phyloP scores from a whole-genome alignment of 2,113 vertebrate genomes.

The Dissostichus mawsoni region DNA sequence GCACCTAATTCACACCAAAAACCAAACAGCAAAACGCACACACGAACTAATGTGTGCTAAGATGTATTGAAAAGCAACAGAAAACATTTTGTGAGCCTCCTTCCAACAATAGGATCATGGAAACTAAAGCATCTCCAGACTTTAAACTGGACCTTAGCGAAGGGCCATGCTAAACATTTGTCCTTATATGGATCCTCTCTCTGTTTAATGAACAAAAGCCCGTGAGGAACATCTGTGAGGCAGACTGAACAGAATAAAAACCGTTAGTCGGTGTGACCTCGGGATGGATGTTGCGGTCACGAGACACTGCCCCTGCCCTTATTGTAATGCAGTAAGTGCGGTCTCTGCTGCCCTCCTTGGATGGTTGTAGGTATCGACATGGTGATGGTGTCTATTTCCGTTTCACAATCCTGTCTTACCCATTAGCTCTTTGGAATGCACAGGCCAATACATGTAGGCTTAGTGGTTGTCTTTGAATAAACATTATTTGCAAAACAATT shows the following conservation, averaged over 20 bases:
- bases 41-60: too few relatives aligned
- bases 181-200: background rate
- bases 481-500: background rate
- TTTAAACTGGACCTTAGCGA: background rate
- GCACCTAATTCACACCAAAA: background rate
- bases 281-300: background rate
- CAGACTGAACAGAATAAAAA: background rate
- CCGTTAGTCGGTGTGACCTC: background rate
- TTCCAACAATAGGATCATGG: background rate
- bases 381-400: background rate
- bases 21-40: background rate
- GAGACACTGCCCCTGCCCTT: background rate
- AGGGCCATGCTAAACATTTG: background rate
- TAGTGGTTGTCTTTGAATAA: background rate
- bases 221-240: background rate
- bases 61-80: background rate
- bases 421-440: too few relatives aligned
- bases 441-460: background rate
- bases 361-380: background rate
- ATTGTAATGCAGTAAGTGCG: fast-evolving
- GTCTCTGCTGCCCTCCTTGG: slow-evolving; percentile 75
- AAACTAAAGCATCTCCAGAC: background rate
- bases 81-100: background rate
- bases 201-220: background rate
- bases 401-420: background rate